Percentiles rank a stretch among this genome's conserved stretches.
phyloP scores from a whole-genome alignment of 2,888 invertebrate genomes.

The Arge pagana region DNA sequence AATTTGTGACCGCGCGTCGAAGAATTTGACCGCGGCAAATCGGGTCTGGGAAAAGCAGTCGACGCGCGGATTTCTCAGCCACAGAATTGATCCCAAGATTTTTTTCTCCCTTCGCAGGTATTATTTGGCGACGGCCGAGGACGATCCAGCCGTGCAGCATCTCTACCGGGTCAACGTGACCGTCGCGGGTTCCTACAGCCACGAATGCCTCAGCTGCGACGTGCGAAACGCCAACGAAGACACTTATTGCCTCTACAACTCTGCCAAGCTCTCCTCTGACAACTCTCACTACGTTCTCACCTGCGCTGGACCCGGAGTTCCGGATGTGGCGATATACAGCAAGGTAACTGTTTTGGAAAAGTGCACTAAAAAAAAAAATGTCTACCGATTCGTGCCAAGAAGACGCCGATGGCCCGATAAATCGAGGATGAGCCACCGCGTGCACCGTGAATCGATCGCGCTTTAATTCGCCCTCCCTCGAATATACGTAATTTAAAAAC shows the following conservation, averaged over 20 bases:
- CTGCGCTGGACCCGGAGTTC: slow-evolving; percentile 85
- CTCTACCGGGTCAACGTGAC: slow-evolving; percentile 70
- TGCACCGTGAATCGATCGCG: too few species aligned
- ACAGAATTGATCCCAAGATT: too few species aligned
- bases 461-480: too few species aligned
- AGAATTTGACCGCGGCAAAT: too few species aligned
- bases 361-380: too few species aligned
- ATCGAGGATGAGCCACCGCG: too few species aligned
- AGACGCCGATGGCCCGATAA: too few species aligned
- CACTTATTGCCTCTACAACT: slow-evolving; percentile 68
- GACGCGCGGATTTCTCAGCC: too few species aligned
- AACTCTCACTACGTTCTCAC: slow-evolving; percentile 73
- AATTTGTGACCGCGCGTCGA: too few species aligned
- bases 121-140: slow-evolving; percentile 79
- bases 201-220: slow-evolving; percentile 78
- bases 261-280: slow-evolving; percentile 70
- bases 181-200: slow-evolving; percentile 57
- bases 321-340: slow-evolving; percentile 69
- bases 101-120: slow-evolving; percentile 64
- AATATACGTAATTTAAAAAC: too few species aligned
- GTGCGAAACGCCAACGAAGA: slow-evolving; percentile 61
- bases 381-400: too few species aligned
- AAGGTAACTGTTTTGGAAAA: slow-evolving; percentile 63
- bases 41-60: too few species aligned
- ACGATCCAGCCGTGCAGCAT: slow-evolving; percentile 79